Conservation (phyloP, 2,113 vertebrate genomes). For the Mola mola region DNA sequence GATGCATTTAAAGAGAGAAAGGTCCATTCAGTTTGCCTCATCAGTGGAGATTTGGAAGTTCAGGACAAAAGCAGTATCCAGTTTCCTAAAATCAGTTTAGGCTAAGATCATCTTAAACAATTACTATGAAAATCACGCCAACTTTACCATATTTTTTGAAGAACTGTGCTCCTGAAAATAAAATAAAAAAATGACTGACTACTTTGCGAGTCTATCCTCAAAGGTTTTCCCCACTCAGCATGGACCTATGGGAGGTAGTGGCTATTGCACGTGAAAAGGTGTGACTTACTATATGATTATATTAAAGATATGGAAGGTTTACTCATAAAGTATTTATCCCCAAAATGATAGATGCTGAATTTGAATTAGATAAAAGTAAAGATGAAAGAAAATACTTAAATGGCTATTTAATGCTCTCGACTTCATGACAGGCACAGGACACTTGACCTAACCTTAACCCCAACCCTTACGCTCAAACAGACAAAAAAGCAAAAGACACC, state of each 20-base stretch:
- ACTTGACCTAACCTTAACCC: no score
- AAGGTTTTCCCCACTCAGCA: not conserved
- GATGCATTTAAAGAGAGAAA: conserved; percentile 53
- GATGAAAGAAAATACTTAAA: conserved; percentile 18
- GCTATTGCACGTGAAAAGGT: not conserved
- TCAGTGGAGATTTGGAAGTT: conserved; percentile 18
- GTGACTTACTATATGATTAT: no score
- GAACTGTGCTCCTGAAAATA: no score
- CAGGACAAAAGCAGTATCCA: no score
- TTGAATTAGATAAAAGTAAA: not conserved
- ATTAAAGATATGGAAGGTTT: no score
- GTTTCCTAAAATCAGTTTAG: no score
- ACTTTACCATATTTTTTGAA: not conserved
- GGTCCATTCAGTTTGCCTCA: conserved; percentile 6
- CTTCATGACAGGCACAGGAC: no score
- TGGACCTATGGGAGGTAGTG: no score
- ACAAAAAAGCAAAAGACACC: conserved; percentile 5
- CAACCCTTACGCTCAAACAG: conserved; percentile 21
- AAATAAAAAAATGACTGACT: no score
- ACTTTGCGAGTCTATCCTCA: not conserved
- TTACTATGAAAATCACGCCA: conserved; percentile 2
- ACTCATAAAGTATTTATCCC: no score
- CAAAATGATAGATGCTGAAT: not conserved
- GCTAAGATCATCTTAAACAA: no score
- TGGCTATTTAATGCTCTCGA: no score